Conservation (phyloP, 2,888 invertebrate species). For the Dicyrtomina minuta region DNA sequence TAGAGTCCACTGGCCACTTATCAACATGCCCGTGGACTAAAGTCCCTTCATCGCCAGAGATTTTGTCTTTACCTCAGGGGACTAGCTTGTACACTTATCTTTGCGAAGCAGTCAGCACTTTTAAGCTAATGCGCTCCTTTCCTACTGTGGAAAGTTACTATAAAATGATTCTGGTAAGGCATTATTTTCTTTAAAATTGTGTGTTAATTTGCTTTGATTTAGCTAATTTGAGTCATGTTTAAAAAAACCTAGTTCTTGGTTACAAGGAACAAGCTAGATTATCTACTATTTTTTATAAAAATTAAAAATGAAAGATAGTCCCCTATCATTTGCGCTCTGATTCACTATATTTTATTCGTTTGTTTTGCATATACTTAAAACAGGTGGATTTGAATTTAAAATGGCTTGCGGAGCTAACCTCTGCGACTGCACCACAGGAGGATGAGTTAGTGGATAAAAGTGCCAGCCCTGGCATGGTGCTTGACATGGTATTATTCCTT, state of each 20-base stretch:
- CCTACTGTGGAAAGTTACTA: slow-evolving; percentile 17
- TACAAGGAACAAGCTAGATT: too few relatives aligned
- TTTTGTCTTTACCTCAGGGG: slow-evolving; percentile 20
- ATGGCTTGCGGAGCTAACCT: slow-evolving; percentile 2
- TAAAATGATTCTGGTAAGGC: slow-evolving; percentile 4
- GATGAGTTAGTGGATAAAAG: not conserved
- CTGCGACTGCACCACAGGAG: not conserved
- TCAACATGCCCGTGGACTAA: slow-evolving; percentile 29
- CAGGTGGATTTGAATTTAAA: slow-evolving; percentile 9
- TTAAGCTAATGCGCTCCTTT: slow-evolving; percentile 2
- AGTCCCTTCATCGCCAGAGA: slow-evolving; percentile 23
- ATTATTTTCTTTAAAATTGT: too few relatives aligned
- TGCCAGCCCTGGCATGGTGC: not conserved
- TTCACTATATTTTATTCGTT: not conserved
- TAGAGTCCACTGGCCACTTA: slow-evolving; percentile 20
- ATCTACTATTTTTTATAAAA: too few relatives aligned
- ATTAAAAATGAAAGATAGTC: too few relatives aligned
- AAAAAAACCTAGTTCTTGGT: too few relatives aligned
- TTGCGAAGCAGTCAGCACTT: slow-evolving; percentile 6
- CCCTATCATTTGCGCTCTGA: too few relatives aligned
- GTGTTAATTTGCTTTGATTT: too few relatives aligned
- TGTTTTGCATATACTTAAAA: not conserved
- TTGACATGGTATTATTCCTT: slow-evolving; percentile 11
- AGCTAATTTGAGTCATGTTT: too few relatives aligned
- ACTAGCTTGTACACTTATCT: slow-evolving; percentile 8